Evolutionary conservation across 2,888 invertebrate genomes (phyloP), one percentile per base, ranked within the genome.

Genomic region (Mythimna loreyi): DNA sequence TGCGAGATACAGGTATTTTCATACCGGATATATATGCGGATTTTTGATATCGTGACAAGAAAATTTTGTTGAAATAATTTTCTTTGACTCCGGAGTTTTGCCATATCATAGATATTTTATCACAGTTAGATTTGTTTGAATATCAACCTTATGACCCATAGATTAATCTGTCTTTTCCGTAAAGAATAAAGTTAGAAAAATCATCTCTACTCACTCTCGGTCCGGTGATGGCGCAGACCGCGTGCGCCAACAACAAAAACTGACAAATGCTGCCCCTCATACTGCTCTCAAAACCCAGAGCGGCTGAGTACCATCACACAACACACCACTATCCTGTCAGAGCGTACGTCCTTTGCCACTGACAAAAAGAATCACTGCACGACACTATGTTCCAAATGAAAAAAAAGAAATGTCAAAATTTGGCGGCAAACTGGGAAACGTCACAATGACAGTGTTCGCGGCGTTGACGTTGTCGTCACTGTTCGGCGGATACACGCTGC

Each of bases 251-350:
- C 85, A 95, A 86, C 88, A 95, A 86, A 83, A 94, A 87, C 87
- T 88, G 88, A 87, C 89, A 93, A 89, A 94, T 88, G 89, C 89
- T 89, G 86, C 92, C 92, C 92, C 92, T 95, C 95, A 95, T 95
- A 90, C 91, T 95, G 91, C 93, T 92, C 93, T 92, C 90, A 90
- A 88, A 86, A 86, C 84, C 77, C 88, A 93, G 92, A 93, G 93
- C 87, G 89, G 92, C 94, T 89, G 93, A 94, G 92, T 94, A 94
- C 86, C 94, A 96, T 95, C 93, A 94, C 94, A 94, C 93, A 92
- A 91, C 89, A 90, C 91, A 89, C 88, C 87, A 92, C 89, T 83
- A 87, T 90, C 86, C 85, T 79, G 83, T 85, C 85, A 87, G 82
- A 90, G 87, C 88, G 85, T 85, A 86, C 82, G 86, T 87, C 80